A percentile compares a stretch with the other conserved stretches of the same genome.
Conservation (phyloP, 2,797 vertebrate species). For the Schizopygopsis malacanthus region DNA sequence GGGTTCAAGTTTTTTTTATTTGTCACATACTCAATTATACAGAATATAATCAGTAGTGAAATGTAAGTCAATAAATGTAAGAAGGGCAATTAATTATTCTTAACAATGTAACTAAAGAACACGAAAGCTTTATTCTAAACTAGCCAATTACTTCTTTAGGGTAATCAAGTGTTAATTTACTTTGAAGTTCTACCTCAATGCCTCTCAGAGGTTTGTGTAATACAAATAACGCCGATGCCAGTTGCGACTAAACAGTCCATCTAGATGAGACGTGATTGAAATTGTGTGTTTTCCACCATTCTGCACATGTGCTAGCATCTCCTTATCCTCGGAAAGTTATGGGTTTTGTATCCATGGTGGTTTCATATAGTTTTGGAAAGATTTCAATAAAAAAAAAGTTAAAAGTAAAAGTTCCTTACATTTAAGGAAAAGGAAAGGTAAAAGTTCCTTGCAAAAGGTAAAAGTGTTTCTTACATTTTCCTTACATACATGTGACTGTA, state of each 20-base stretch:
- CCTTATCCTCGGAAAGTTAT: conserved; percentile 23
- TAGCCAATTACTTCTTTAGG: conserved; percentile 68
- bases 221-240: conserved; percentile 64
- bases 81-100: conserved; percentile 44
- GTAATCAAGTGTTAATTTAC: conserved; percentile 70
- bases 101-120: conserved; percentile 61
- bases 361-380: background rate
- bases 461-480: background rate
- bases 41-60: too few relatives aligned
- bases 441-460: background rate
- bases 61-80: too few relatives aligned
- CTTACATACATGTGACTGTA: background rate
- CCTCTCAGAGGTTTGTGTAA: conserved; percentile 69
- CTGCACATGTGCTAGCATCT: conserved; percentile 49
- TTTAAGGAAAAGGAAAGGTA: background rate
- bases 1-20: background rate
- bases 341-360: conserved; percentile 32
- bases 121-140: conserved; percentile 69
- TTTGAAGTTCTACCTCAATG: conserved; percentile 70
- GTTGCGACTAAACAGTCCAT: conserved; percentile 62
- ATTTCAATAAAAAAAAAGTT: background rate
- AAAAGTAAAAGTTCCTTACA: background rate
- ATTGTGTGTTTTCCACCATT: conserved; percentile 61
- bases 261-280: conserved; percentile 68
- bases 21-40: too few relatives aligned